These are phyloP conservation scores for Nyctereutes procyonoides DNA, from an alignment of 2,113 vertebrate genomes.

Conservation along the genomic window DNA sequence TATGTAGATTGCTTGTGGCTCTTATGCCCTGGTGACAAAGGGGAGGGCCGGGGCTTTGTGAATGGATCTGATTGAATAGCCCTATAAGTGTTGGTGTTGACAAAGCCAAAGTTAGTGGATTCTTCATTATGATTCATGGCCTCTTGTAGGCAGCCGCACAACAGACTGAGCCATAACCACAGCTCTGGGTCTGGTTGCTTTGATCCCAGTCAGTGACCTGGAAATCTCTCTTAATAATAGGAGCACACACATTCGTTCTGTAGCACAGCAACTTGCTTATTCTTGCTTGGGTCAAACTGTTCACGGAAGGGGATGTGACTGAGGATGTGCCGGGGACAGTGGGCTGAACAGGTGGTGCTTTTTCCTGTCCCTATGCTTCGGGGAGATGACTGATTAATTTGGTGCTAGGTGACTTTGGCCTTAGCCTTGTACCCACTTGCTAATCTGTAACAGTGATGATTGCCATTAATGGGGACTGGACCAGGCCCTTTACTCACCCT, in stretches of 20 bases:
- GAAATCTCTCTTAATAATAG: constrained; percentile 43
- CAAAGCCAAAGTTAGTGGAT: constrained; percentile 39
- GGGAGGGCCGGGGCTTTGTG: not conserved
- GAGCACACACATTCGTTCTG: not conserved
- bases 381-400: not conserved
- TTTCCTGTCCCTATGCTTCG: not conserved
- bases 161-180: not conserved
- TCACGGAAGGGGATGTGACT: not conserved
- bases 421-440: not conserved
- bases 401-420: not conserved
- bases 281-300: constrained; percentile 52
- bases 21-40: not conserved
- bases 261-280: constrained; percentile 36
- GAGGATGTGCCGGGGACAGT: not conserved
- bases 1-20: not conserved
- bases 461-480: not conserved
- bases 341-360: not conserved
- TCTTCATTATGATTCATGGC: constrained; percentile 41
- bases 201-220: constrained; percentile 50
- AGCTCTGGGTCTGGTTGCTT: constrained; percentile 45
- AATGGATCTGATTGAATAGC: not conserved
- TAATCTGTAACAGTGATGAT: not conserved
- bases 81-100: not conserved
- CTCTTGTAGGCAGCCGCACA: not conserved
- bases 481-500: not conserved